Conservation (phyloP, 2,797 vertebrate genomes). For the Sebastes taczanowskii region DNA sequence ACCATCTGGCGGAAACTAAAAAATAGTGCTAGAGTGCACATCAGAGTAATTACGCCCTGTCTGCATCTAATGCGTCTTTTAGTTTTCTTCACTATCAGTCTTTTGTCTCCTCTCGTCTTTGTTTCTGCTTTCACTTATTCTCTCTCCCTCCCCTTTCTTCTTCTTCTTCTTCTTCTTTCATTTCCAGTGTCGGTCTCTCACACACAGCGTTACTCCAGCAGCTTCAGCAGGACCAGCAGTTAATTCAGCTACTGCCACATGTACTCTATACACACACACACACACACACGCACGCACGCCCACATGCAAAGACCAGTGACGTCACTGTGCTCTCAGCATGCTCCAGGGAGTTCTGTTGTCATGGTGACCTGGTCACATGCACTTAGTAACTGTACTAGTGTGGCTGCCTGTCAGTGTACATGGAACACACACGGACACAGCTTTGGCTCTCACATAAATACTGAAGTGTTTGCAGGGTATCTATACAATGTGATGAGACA, state of each 20-base stretch:
- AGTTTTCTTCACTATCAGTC: conserved; percentile 9
- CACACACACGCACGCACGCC: conserved; percentile 1
- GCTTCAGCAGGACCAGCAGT: conserved; percentile 16
- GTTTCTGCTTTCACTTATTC: background rate
- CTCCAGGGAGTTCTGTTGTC: conserved; percentile 76
- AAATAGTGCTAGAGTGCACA: background rate
- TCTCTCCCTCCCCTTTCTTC: background rate
- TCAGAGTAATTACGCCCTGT: background rate
- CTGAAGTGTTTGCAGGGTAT: background rate
- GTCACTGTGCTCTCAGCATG: conserved; percentile 63
- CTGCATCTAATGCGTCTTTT: background rate
- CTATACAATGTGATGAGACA: background rate
- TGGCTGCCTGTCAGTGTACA: conserved; percentile 34
- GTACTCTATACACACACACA: background rate
- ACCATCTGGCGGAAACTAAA: conserved; percentile 30
- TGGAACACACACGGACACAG: background rate
- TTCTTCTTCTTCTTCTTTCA: background rate
- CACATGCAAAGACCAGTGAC: conserved; percentile 46
- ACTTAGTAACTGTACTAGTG: conserved; percentile 63
- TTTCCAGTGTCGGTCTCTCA: background rate
- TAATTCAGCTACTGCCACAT: conserved; percentile 11
- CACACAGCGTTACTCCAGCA: background rate
- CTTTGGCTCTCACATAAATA: background rate
- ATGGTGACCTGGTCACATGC: conserved; percentile 77
- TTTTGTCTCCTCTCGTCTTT: background rate